Conservation (phyloP, 2,113 vertebrate genomes). For the Oryzias curvinotus region DNA sequence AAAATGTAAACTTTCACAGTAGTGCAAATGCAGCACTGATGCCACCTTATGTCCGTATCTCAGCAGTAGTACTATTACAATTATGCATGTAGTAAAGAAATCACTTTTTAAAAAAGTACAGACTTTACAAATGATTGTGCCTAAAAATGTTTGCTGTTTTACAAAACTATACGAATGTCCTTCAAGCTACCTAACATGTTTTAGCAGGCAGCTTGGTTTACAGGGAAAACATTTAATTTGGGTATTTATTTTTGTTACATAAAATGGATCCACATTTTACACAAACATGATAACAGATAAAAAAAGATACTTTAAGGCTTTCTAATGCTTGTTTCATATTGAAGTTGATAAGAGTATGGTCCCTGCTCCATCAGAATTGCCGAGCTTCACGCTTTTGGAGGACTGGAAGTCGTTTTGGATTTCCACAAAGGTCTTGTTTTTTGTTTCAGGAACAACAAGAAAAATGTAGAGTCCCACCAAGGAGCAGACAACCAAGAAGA, state of each 20-base stretch:
- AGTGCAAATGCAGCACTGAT: too few species aligned
- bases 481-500: constrained; percentile 80
- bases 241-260: not conserved
- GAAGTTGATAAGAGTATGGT: constrained; percentile 37
- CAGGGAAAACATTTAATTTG: not conserved
- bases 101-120: constrained; percentile 17
- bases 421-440: constrained; percentile 88
- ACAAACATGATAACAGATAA: not conserved
- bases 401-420: constrained; percentile 80
- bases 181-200: not conserved
- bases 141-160: not conserved
- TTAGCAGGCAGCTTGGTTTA: constrained; percentile 3
- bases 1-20: too few species aligned
- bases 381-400: constrained; percentile 24
- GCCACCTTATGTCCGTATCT: too few species aligned
- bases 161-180: not conserved
- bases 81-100: not conserved
- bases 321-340: constrained; percentile 26
- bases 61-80: too few species aligned
- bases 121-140: constrained; percentile 2
- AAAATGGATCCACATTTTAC: not conserved
- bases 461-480: constrained; percentile 78
- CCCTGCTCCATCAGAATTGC: constrained; percentile 15
- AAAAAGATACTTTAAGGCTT: not conserved
- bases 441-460: constrained; percentile 87